Evolutionary conservation across 2,888 invertebrate genomes (phyloP).

Genomic region (Apodemia mormo): DNA sequence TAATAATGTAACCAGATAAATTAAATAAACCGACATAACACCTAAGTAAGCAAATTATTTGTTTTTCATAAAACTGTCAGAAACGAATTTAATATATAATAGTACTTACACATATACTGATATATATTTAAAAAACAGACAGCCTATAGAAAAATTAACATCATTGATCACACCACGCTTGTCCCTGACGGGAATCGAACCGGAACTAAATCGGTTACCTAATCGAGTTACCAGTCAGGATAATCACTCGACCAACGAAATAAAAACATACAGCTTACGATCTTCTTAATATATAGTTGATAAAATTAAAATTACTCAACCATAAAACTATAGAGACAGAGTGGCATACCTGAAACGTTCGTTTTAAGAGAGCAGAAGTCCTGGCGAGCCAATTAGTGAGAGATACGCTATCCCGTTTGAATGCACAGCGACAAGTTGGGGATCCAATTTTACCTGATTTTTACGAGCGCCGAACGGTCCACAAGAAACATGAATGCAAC

Average conservation of each 20-base stretch:
- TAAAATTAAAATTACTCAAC: slow-evolving; percentile 53
- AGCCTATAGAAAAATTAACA: no score
- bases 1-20: no score
- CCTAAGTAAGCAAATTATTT: no score
- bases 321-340: slow-evolving; percentile 4
- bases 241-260: slow-evolving; percentile 22
- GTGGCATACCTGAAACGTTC: slow-evolving; percentile 41
- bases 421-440: slow-evolving; percentile 58
- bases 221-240: no score
- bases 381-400: slow-evolving; percentile 65
- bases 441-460: slow-evolving; percentile 75
- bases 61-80: no score
- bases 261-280: slow-evolving; percentile 42
- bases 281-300: slow-evolving; percentile 23
- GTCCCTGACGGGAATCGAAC: no score
- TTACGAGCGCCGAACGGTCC: slow-evolving; percentile 69
- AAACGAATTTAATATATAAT: no score
- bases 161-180: no score
- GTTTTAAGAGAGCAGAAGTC: slow-evolving; percentile 37
- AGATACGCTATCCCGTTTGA: slow-evolving; percentile 62
- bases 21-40: no score
- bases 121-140: no score
- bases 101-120: no score
- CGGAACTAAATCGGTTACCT: no score
- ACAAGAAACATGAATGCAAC: slow-evolving; percentile 57